Conservation (phyloP, 2,113 vertebrate species). For the Heterochromis multidens region DNA sequence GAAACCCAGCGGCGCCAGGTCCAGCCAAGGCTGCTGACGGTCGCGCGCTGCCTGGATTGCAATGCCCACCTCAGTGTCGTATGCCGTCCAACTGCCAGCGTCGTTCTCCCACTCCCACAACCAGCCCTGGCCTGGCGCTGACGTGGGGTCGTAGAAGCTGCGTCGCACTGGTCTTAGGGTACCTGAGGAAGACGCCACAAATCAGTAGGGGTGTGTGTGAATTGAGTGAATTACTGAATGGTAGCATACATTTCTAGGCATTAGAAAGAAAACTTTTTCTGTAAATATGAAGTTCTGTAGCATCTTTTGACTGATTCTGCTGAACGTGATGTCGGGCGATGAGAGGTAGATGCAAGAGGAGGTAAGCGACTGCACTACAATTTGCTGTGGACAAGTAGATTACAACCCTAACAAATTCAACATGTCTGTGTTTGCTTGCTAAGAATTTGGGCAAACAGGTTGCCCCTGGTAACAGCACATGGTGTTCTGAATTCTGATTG, state of each 20-base stretch:
- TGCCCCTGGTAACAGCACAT: slow-evolving; percentile 68
- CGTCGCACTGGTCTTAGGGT: slow-evolving; percentile 92
- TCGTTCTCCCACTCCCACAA: slow-evolving; percentile 99
- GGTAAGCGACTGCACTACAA: not conserved
- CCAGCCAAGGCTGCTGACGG: slow-evolving; percentile 97
- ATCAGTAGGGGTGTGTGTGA: not conserved
- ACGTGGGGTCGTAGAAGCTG: slow-evolving; percentile 94
- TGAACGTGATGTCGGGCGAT: not conserved
- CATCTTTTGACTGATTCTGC: not conserved
- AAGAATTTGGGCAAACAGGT: slow-evolving; percentile 70
- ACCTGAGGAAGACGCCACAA: slow-evolving; percentile 69
- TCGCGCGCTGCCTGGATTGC: slow-evolving; percentile 96
- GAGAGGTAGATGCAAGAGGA: not conserved
- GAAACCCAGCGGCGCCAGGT: slow-evolving; percentile 94
- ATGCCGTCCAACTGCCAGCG: slow-evolving; percentile 92
- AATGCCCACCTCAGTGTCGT: slow-evolving; percentile 96
- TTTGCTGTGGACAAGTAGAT: slow-evolving; percentile 28
- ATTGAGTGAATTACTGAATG: not conserved
- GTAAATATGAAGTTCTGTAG: not conserved
- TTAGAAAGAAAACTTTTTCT: not conserved
- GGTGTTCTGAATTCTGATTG: slow-evolving; percentile 63
- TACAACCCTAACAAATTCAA: slow-evolving; percentile 50
- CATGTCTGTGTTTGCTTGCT: slow-evolving; percentile 54
- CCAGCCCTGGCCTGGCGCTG: slow-evolving; percentile 92
- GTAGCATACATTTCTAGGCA: not conserved